Evolutionary conservation across 2,888 invertebrate genomes (phyloP), one percentile per base, ranked within the genome.

Genomic region (Trichopria drosophilae): DNA sequence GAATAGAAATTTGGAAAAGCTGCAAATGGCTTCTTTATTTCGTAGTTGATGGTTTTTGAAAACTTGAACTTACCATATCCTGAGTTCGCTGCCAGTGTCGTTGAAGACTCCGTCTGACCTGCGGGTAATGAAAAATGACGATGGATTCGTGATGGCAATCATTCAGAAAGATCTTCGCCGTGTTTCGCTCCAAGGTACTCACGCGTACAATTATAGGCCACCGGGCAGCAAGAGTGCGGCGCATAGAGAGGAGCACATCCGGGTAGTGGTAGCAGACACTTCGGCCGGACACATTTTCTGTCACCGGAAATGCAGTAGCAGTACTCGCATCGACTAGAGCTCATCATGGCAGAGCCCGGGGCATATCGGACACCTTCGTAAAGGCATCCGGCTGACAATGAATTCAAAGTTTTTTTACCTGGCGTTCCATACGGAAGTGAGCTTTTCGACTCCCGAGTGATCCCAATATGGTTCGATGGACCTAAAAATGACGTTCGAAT

Each of bases 261-360:
- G 15, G 84, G 81, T 26, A 89, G 81, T 1, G 87, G 83, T 40
- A 90, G 79, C 67, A 90, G 80, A 75, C 93, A 93, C 67, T 84
- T 83, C 1, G 92, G 92, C 56, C 84, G 82, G 44, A 92, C 86
- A 75, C 93, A 93, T 63, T 83, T 71, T 51, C 72, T 65, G 31
- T 60, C 58, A 22, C 72, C 71, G 57, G 68, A 69, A 62, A 89
- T 84, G 71, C 93, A 93, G 78, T 88, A 93, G 77, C 93, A 93
- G 75, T 89, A 88, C 75, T 90, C 87, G 77, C 93, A 93, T n/a
- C 86, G 81, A 53, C 84, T 82, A 13, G 84, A 82, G 4, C 88
- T 84, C 59, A 84, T 81, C 88, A 93, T 87, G 6, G 93, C 92
- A 4, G 92, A 92, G 3, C 90, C 90, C 37, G 87, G 86, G 13